Percentiles rank a stretch among this genome's conserved stretches.
Evolutionary conservation across 2,113 vertebrate genomes (phyloP).

Genomic region (Varanus salvator): DNA sequence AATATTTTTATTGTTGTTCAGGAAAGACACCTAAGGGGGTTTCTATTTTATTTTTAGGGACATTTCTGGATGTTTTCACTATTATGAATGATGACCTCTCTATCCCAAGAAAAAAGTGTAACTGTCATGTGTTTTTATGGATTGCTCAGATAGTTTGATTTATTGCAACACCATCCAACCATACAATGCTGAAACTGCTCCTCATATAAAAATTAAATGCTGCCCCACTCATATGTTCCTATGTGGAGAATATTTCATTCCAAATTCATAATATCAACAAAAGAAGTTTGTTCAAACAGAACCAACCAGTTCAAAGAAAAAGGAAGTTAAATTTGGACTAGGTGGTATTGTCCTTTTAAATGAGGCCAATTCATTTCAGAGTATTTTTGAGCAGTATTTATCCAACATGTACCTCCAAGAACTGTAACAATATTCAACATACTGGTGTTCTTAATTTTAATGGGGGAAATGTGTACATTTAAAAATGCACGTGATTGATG

Average conservation of each 20-base stretch:
- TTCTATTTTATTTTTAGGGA: conserved; percentile 72
- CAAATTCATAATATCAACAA: neutral
- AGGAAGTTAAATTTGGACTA: neutral
- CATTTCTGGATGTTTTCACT: conserved; percentile 65
- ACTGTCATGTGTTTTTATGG: conserved; percentile 59
- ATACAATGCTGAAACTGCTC: conserved; percentile 50
- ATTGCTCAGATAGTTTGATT: conserved; percentile 64
- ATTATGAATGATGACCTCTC: conserved; percentile 70
- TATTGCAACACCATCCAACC: conserved; percentile 55
- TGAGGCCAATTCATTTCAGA: too few species aligned
- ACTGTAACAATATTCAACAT: too few species aligned
- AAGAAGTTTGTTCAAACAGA: neutral
- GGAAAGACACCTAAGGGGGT: conserved; percentile 67
- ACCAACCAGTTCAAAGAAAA: neutral
- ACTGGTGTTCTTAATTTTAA: too few species aligned
- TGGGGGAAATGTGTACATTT: too few species aligned
- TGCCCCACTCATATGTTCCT: neutral
- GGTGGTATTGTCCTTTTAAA: neutral
- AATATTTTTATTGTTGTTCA: conserved; percentile 74
- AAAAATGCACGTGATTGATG: too few species aligned
- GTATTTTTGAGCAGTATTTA: too few species aligned
- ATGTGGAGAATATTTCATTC: conserved; percentile 7
- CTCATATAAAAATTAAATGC: conserved; percentile 47
- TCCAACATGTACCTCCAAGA: too few species aligned
- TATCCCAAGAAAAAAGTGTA: conserved; percentile 55